phyloP scores from a whole-genome alignment of 2,888 invertebrate genomes.

The Alsophila aescularia region DNA sequence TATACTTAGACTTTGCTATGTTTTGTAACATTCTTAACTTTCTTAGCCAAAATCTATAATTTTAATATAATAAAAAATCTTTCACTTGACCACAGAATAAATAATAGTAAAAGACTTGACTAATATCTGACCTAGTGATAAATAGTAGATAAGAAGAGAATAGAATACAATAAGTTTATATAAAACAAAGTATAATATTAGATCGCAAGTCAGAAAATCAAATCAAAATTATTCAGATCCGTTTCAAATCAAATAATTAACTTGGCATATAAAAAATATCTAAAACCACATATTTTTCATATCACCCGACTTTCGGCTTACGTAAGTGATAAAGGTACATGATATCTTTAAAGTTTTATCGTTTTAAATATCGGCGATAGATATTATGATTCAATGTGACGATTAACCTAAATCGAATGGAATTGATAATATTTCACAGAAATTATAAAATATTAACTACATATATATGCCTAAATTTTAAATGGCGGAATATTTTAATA shows the following conservation, averaged over 20 bases:
- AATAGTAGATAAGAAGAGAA: too few species aligned
- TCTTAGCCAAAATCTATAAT: too few species aligned
- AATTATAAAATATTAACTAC: background rate
- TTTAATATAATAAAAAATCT: too few species aligned
- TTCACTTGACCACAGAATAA: too few species aligned
- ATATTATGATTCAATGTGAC: conserved; percentile 20
- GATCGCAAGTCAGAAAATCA: background rate
- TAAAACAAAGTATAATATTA: background rate
- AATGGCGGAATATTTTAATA: background rate
- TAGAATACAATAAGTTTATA: too few species aligned
- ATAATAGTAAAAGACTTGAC: too few species aligned
- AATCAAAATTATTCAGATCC: conserved; percentile 3
- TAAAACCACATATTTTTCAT: conserved; percentile 7
- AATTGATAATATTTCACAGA: conserved; percentile 14
- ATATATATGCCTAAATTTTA: background rate
- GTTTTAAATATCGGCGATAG: conserved; percentile 13
- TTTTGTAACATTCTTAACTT: too few species aligned
- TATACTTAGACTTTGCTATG: too few species aligned
- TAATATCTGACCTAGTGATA: too few species aligned
- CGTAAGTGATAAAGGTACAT: conserved; percentile 7
- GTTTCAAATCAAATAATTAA: conserved; percentile 13
- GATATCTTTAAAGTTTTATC: conserved; percentile 15
- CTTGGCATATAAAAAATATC: background rate
- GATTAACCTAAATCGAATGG: conserved; percentile 13
- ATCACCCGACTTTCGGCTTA: conserved; percentile 16